Evolutionary conservation across 2,113 vertebrate genomes (phyloP), one percentile per base, ranked within the genome.

Genomic region (Silurus meridionalis): DNA sequence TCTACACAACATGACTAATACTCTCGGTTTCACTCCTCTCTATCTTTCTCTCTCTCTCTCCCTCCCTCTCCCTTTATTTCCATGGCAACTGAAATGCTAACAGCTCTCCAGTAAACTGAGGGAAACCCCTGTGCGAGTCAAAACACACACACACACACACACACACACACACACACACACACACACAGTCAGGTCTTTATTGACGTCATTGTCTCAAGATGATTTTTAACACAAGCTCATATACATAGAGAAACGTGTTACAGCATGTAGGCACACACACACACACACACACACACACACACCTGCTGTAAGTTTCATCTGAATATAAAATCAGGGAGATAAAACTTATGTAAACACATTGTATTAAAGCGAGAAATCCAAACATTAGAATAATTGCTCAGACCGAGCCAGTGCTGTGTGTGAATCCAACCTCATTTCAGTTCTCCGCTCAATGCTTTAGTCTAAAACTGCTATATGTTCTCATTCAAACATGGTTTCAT

Each of bases 121-220:
- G 85, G 79, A 86, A 86, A 86, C 55, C 85, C 78, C 67, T 82
- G 53, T 23, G 69, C 55, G 23, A 64, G 80, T 75, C 72, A 75
- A 52, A 74, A 9, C n/a, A n/a, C 74, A 23, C 37, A 9, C 58
- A 8, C 80, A 82, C 61, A 60, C 53, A 72, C 25, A 48, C 53
- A 60, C 19, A n/a, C 21, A 78, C 10, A 53, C 52, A 82, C 23
- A 74, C 19, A 74, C 19, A 84, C 28, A 64, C 58, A 77, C 74
- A 80, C 46, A 84, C 28, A 81, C 66, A 81, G 55, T 81, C 78
- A 86, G 55, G 37, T 69, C 21, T n/a, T 23, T 63, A 72, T 72
- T 86, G 79, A 74, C 67, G 79, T 86, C 85, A 86, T 17, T 50
- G 28, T 71, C 77, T 86, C 64, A 60, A 37, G 63, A 55, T 48